A percentile compares a stretch with the other conserved stretches of the same genome.
These are phyloP conservation scores for Leptothorax acervorum DNA, from an alignment of 2,888 invertebrate species.

Conservation along the genomic window DNA sequence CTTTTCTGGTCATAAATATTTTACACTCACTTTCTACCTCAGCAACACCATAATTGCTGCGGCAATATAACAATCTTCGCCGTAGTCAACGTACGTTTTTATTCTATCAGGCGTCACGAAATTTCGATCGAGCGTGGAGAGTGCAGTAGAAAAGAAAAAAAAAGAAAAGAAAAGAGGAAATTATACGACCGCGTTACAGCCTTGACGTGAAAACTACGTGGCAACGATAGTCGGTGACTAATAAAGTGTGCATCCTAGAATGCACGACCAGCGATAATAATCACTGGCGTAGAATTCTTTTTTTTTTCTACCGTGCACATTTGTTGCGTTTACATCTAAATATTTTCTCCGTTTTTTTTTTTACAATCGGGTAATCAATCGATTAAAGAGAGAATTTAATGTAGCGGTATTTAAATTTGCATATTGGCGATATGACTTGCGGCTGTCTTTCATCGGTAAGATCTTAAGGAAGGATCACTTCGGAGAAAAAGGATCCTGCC, in stretches of 20 bases:
- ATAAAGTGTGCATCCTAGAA: constrained; percentile 57
- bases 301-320: not conserved
- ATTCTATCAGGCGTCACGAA: not conserved
- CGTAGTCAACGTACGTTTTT: not conserved
- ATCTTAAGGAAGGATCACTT: not conserved
- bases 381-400: constrained; percentile 1
- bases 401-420: not conserved
- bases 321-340: not conserved
- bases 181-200: constrained; percentile 38
- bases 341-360: not conserved
- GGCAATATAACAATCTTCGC: not conserved
- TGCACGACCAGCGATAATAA: constrained; percentile 39
- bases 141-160: not conserved
- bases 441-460: not conserved
- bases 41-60: not conserved
- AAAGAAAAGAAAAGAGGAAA: constrained; percentile 3
- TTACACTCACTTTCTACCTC: constrained; percentile 45
- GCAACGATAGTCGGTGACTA: constrained; percentile 57
- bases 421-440: not conserved
- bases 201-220: constrained; percentile 59
- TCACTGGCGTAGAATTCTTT: constrained; percentile 13
- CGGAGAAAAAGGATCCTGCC: not conserved
- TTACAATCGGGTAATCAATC: not conserved
- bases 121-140: not conserved
- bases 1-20: constrained; percentile 29